phyloP scores from a whole-genome alignment of 2,113 vertebrate species.

The Pelusios castaneus region DNA sequence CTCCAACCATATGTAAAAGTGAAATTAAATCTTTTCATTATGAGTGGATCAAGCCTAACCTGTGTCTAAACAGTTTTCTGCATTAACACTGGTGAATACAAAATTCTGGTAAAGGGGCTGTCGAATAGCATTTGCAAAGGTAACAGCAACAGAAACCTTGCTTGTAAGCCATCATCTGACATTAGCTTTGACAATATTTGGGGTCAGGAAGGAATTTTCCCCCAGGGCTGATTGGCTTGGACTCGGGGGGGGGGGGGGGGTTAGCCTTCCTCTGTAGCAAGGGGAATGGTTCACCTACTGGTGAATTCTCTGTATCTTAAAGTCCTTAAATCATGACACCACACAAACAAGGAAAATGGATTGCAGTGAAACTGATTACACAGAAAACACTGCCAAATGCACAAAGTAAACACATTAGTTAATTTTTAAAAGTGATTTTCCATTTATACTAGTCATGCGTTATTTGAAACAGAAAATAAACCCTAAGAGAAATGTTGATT shows the following conservation, averaged over 20 bases:
- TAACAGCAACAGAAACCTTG: not conserved
- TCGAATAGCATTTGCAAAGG: not conserved
- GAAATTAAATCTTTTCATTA: not conserved
- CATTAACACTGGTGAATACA: not conserved
- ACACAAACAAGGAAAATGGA: not conserved
- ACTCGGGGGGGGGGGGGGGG: too few species aligned
- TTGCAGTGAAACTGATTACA: not conserved
- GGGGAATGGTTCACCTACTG: too few species aligned
- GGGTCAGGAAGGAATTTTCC: too few species aligned
- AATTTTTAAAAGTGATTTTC: not conserved
- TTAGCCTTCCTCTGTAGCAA: too few species aligned
- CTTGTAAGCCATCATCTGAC: not conserved
- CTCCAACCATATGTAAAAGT: not conserved
- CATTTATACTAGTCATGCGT: slow-evolving; percentile 5
- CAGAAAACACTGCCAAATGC: not conserved
- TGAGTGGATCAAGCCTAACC: not conserved
- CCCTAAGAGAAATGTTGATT: not conserved
- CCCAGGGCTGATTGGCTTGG: too few species aligned
- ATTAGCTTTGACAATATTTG: not conserved
- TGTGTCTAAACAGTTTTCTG: not conserved
- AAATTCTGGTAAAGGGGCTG: not conserved
- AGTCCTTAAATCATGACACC: too few species aligned
- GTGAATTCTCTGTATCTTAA: too few species aligned
- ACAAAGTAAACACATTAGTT: not conserved
- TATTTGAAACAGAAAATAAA: not conserved